Evolutionary conservation across 35 echinoderm and acorn worm genomes (phyloP), one percentile per base, ranked within the genome.

Genomic region (Anneissia japonica): DNA sequence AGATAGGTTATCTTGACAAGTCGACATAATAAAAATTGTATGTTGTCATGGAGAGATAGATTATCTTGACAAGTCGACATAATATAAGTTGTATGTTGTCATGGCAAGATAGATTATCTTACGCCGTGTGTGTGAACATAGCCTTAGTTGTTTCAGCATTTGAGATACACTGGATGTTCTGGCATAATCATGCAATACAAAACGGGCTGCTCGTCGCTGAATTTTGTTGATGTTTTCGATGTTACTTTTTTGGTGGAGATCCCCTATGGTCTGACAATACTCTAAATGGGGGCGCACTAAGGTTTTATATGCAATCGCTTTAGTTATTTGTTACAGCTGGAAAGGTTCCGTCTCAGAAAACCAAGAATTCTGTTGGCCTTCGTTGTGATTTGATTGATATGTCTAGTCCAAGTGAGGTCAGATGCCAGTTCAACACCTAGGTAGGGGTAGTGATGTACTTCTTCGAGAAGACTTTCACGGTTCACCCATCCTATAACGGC

Each of bases 361-460:
- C 77, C 19, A 7, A 80, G 19, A 21, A 21, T 80, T 21, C 77
- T 80, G 21, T 80, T 80, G 1, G 77, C 77, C 35, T 80, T 80
- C 6, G 14, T 36, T 6, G 34, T 33, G 28, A 33, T 11, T 6
- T 80, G 77, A 80, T 21, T 80, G 77, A 80, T 80, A 5, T 80
- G 74, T 80, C 21, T 80, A 31, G 1, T 7, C 77, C 77, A 80
- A 21, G 5, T 33, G 1, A 80, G 34, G 35, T 80, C 77, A 31
- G 29, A 33, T 23, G 77, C 1, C 11, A 80, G 28, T 36, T 80
- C 77, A 36, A 80, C 77, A 4, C 77, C 77, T 35, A 80, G 77
- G 77, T 80, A 80, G 38, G 82, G 34, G 46, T 90, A 76, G 72
- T 76, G 73, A 26, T 90, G 36, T 10, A 46, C 82, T 34, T 79